Conservation (phyloP, 2,797 vertebrate genomes). For the Scolopax bukidnonensis region DNA sequence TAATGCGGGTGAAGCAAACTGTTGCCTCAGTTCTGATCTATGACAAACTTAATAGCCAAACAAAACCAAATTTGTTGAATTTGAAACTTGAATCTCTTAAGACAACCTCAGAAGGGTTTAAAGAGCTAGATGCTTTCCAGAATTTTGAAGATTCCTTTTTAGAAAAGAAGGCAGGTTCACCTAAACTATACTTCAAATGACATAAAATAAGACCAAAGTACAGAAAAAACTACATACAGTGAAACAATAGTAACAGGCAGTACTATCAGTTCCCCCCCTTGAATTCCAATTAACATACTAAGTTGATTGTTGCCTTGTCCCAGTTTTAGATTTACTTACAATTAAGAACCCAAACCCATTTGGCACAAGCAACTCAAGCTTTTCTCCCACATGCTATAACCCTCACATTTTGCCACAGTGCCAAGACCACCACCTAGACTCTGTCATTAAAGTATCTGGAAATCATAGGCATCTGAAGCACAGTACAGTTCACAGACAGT, state of each 20-base stretch:
- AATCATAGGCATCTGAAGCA: not conserved
- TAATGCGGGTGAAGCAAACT: not conserved
- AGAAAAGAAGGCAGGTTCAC: not conserved
- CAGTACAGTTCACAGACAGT: not conserved
- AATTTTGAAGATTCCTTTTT: not conserved
- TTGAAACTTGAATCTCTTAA: too few species aligned
- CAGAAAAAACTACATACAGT: not conserved
- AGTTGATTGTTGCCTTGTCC: not conserved
- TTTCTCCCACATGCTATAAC: not conserved
- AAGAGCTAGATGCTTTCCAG: not conserved
- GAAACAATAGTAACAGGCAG: not conserved
- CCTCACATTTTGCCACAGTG: not conserved
- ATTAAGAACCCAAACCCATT: not conserved
- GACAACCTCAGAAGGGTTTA: not conserved
- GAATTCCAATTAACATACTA: not conserved
- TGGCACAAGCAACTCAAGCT: not conserved
- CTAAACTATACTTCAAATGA: not conserved
- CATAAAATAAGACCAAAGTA: not conserved
- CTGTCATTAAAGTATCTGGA: not conserved
- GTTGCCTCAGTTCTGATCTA: not conserved
- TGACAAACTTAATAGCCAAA: not conserved
- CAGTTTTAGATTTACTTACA: not conserved
- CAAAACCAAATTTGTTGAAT: not conserved
- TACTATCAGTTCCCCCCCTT: accelerated
- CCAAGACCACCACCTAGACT: not conserved